A percentile compares a stretch with the other conserved stretches of the same genome.
phyloP scores from a whole-genome alignment of 2,113 vertebrate species.

The Strigops habroptila region DNA sequence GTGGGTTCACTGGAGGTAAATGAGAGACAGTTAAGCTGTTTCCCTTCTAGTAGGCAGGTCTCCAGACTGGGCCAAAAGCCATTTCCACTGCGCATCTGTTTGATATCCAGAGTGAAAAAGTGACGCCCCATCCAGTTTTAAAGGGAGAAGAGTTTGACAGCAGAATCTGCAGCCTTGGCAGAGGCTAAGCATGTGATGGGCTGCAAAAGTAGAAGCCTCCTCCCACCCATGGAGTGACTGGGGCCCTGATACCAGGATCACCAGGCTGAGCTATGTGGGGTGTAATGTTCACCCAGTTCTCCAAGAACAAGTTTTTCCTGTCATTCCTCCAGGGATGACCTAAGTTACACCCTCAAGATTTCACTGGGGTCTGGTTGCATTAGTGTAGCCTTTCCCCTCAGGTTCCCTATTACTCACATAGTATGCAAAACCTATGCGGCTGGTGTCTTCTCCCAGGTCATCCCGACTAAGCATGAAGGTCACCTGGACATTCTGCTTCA shows the following conservation, averaged over 20 bases:
- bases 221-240: background rate
- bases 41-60: background rate
- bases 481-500: conserved; percentile 49
- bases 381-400: background rate
- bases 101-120: background rate
- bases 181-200: background rate
- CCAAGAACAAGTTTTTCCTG: background rate
- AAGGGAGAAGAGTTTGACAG: background rate
- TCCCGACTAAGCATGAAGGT: conserved; percentile 34
- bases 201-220: background rate
- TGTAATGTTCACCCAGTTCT: background rate
- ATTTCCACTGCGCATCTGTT: background rate
- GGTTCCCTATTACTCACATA: conserved; percentile 49
- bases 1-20: background rate
- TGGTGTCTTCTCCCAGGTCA: conserved; percentile 35
- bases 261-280: background rate
- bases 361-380: background rate
- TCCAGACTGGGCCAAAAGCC: background rate
- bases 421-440: conserved; percentile 56
- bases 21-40: background rate
- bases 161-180: background rate
- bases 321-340: background rate
- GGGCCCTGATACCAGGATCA: background rate
- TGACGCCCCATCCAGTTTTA: background rate
- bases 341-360: background rate